A percentile compares a stretch with the other conserved stretches of the same genome.
phyloP scores from a whole-genome alignment of 2,113 vertebrate genomes.

The Onychorhynchus coronatus region DNA sequence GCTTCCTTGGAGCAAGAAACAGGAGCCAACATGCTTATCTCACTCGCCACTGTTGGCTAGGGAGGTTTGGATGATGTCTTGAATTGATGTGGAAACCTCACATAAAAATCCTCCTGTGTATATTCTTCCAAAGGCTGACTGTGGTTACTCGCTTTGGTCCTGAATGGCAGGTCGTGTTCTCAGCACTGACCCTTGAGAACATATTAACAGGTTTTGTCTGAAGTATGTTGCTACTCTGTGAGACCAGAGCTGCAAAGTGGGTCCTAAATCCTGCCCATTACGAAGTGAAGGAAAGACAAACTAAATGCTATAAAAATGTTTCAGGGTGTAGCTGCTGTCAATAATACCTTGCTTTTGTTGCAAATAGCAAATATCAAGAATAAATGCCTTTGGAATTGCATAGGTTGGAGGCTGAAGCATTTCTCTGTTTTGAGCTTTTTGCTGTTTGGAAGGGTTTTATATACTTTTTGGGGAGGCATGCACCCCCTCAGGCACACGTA shows the following conservation, averaged over 20 bases:
- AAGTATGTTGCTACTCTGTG: background rate
- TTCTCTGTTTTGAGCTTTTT: background rate
- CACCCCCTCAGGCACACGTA: background rate
- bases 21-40: background rate
- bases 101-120: background rate
- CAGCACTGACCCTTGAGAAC: background rate
- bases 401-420: background rate
- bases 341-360: background rate
- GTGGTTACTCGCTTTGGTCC: background rate
- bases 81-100: background rate
- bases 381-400: background rate
- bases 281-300: background rate
- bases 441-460: background rate
- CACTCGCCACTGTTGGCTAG: background rate
- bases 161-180: background rate
- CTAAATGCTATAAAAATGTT: background rate
- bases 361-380: background rate
- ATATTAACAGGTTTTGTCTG: background rate
- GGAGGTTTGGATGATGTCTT: background rate
- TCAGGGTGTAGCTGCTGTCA: background rate
- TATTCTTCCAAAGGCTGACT: background rate
- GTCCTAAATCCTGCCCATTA: background rate
- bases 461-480: background rate
- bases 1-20: background rate
- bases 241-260: background rate